Conservation (phyloP, 2,797 vertebrate species). For the Naso thynnoides region DNA sequence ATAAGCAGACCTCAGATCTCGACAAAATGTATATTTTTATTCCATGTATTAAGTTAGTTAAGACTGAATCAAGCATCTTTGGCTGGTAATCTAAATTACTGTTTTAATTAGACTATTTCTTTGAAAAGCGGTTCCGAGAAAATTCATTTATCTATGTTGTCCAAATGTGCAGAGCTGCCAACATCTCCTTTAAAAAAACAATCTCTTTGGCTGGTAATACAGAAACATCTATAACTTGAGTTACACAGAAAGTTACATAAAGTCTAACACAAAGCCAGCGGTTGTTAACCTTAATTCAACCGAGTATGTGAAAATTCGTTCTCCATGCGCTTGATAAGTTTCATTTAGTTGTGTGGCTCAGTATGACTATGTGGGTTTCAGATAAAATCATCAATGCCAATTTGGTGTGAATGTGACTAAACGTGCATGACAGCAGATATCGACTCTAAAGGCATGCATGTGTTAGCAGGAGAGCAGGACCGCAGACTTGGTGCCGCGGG, state of each 20-base stretch:
- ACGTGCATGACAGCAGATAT: constrained; percentile 1
- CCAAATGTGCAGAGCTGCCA: too few relatives aligned
- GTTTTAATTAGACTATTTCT: too few relatives aligned
- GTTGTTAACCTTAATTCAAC: constrained; percentile 9
- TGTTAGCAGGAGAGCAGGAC: neutral
- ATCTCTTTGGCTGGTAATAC: too few relatives aligned
- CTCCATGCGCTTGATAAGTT: constrained; percentile 42
- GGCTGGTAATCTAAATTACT: neutral
- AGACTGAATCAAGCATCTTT: neutral
- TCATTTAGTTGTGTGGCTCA: constrained; percentile 62
- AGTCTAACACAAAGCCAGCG: neutral
- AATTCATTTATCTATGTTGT: too few relatives aligned
- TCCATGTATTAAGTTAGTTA: neutral
- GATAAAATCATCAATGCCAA: constrained; percentile 41
- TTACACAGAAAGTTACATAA: neutral
- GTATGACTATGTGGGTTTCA: constrained; percentile 68
- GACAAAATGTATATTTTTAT: neutral
- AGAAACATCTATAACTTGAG: neutral
- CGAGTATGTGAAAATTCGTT: constrained; percentile 28
- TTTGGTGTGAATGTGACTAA: constrained; percentile 31
- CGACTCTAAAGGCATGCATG: neutral
- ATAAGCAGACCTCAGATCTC: neutral
- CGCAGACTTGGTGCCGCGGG: neutral
- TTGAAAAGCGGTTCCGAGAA: too few relatives aligned
- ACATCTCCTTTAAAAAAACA: too few relatives aligned